phyloP scores from a whole-genome alignment of 2,888 invertebrate species.

The Sphaerophoria rueppellii region DNA sequence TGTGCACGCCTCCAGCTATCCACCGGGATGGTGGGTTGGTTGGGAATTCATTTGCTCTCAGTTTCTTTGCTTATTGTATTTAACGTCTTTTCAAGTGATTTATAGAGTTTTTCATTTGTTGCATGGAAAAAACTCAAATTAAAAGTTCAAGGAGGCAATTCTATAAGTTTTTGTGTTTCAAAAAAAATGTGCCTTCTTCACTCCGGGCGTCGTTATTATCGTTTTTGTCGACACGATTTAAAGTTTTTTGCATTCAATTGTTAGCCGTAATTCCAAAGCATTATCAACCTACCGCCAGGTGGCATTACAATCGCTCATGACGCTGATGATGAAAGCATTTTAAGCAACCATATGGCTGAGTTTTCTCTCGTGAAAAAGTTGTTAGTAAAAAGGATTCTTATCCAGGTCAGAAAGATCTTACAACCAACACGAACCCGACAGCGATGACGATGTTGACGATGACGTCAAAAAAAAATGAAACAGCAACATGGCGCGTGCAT shows the following conservation, averaged over 20 bases:
- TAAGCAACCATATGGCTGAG: slow-evolving; percentile 10
- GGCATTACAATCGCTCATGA: slow-evolving; percentile 4
- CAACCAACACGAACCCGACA: not conserved
- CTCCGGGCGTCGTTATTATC: too few relatives aligned
- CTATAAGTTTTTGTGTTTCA: not conserved
- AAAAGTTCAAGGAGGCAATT: slow-evolving; percentile 61
- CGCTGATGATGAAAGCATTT: slow-evolving; percentile 31
- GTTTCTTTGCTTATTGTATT: slow-evolving; percentile 61
- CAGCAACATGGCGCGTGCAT: slow-evolving; percentile 20
- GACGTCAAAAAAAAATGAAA: not conserved
- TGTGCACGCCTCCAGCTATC: not conserved
- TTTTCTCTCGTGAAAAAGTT: not conserved
- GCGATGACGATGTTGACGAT: not conserved
- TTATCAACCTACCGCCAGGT: slow-evolving; percentile 16
- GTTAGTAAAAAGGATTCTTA: slow-evolving; percentile 20
- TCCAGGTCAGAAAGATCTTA: slow-evolving; percentile 35
- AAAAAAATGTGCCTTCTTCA: too few relatives aligned
- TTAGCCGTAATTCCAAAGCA: slow-evolving; percentile 23
- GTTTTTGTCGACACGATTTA: too few relatives aligned
- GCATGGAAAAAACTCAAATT: slow-evolving; percentile 58
- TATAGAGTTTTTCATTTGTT: slow-evolving; percentile 66
- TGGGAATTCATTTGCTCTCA: slow-evolving; percentile 6
- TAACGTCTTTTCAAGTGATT: slow-evolving; percentile 72
- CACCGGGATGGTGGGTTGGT: not conserved
- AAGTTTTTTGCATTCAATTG: slow-evolving; percentile 34